A percentile compares a stretch with the other conserved stretches of the same genome.
phyloP scores from a whole-genome alignment of 2,797 vertebrate genomes.

The Tamandua tetradactyla region DNA sequence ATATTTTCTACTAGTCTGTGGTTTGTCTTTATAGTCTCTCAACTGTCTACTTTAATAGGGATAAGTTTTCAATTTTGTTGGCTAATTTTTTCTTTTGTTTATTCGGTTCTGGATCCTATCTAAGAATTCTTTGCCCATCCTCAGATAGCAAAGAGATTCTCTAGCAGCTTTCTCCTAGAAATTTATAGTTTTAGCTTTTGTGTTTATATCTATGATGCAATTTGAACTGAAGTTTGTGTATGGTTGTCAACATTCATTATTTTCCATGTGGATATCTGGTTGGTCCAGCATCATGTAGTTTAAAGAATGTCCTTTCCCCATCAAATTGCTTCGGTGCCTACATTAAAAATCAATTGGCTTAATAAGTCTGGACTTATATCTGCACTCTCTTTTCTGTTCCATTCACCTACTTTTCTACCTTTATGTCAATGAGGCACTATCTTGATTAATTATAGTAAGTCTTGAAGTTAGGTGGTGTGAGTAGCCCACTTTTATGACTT shows the following conservation, averaged over 20 bases:
- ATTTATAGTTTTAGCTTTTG: no score
- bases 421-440: background rate
- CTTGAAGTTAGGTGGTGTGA: background rate
- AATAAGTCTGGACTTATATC: background rate
- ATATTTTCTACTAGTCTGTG: no score
- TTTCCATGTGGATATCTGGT: no score
- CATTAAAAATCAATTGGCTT: conserved; percentile 6
- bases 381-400: background rate
- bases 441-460: conserved; percentile 27
- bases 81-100: conserved; percentile 34
- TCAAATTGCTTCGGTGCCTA: background rate
- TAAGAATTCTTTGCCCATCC: background rate
- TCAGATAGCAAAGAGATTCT: background rate
- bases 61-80: conserved; percentile 21
- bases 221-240: conserved; percentile 29
- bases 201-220: background rate
- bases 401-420: background rate
- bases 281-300: background rate
- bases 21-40: no score
- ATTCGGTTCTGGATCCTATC: conserved; percentile 5
- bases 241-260: background rate
- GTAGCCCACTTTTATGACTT: background rate
- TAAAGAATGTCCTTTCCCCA: background rate
- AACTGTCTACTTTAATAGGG: conserved; percentile 22
- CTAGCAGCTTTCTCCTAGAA: no score